phyloP scores from a whole-genome alignment of 1,140 invertebrate genomes.

The Anastatus disparis region DNA sequence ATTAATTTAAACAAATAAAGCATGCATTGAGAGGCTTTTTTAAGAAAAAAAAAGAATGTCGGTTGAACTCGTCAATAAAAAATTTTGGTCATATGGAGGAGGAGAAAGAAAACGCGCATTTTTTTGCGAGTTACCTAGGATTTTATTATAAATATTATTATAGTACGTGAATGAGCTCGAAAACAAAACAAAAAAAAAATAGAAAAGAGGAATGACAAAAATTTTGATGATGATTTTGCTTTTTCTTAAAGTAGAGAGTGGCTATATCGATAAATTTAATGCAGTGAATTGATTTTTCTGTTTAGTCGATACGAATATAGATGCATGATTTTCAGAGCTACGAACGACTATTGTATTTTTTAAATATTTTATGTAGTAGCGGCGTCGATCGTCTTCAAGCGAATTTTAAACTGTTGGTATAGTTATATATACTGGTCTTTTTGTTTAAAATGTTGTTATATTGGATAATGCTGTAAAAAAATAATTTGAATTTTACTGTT shows the following conservation, averaged over 20 bases:
- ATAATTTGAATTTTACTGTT: no score
- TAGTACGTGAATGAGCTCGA: background rate
- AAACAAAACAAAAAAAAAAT: slow-evolving; percentile 6
- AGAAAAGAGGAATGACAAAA: no score
- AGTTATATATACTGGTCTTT: background rate
- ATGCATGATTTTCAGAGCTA: slow-evolving; percentile 12
- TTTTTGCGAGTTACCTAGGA: slow-evolving; percentile 35
- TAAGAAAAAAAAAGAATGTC: no score
- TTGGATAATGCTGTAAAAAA: no score
- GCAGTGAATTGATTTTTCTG: no score
- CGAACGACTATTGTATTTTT: slow-evolving; percentile 17
- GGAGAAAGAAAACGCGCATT: background rate
- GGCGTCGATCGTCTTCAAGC: slow-evolving; percentile 34
- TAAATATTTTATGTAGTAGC: slow-evolving; percentile 9
- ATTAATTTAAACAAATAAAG: slow-evolving; percentile 49
- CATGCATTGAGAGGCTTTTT: slow-evolving; percentile 46
- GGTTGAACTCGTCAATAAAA: no score
- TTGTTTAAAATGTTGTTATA: no score
- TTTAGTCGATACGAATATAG: no score
- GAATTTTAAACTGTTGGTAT: background rate
- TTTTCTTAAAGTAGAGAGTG: no score
- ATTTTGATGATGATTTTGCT: no score
- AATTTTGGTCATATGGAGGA: no score
- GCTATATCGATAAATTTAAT: no score
- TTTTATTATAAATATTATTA: slow-evolving; percentile 6